Evolutionary conservation across 2,113 vertebrate genomes (phyloP), one percentile per base, ranked within the genome.

Genomic region (Empidonax traillii): DNA sequence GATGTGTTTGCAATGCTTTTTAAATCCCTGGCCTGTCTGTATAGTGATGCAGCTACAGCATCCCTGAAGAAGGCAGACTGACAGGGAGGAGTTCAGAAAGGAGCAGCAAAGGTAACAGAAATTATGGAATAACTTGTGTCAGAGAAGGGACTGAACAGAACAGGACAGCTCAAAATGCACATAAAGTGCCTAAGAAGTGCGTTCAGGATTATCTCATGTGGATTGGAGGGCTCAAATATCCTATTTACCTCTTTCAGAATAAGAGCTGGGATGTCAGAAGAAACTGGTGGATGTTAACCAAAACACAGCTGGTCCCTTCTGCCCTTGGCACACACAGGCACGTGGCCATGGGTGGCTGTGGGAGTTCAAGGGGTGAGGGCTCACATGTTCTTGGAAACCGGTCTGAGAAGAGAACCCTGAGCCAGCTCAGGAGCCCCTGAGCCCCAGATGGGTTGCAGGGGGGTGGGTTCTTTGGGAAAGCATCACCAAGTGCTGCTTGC

Each of bases 271-370:
- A 61, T 41, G 33, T 65, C 51, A 75, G 56, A 41, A 41, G 78
- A 55, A 61, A 41, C 16, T 22, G 21, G 44, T 53, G 28, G 18
- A 19, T 66, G 41, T 61, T 62, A 65, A 69, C 14, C 43, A 74
- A 69, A 49, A 17, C 61, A 71, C 77, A 83, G 10, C 20, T 14
- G 3, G 10, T 53, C 15, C 55, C n/a, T 81, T 33, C 56, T 82
- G 21, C 35, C 56, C 31, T 46, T 71, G 56, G 56, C 46, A 46
- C n/a, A 7, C 9, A 25, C 44, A 30, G 61, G 47, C 28, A 33
- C 0, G 0, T 4, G n/a, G 49, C 22, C 5, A 1, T 14, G 31
- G 6, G 30, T 44, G 16, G 12, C 33, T 56, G 33, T 49, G 15
- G 15, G 31, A 19, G 24, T 3, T 5, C 0, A 0, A 56, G 65